Conservation (phyloP, 2,888 invertebrate genomes). For the Pristionchus maxplancki region DNA sequence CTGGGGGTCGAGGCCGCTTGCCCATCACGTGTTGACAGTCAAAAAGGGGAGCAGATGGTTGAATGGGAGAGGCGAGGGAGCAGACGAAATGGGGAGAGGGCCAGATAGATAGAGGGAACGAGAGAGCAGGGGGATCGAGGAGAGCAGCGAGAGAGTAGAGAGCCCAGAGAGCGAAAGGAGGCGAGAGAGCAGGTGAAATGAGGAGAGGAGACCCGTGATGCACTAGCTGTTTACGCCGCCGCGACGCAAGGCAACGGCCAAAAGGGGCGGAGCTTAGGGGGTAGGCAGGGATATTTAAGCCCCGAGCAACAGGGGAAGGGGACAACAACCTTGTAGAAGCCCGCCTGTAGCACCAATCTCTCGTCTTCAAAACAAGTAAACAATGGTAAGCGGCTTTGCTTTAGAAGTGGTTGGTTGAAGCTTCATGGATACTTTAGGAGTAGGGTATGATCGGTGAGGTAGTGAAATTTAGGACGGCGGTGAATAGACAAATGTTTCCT, state of each 20-base stretch:
- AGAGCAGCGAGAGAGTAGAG: not conserved
- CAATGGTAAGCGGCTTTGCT: not conserved
- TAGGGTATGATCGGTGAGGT: not conserved
- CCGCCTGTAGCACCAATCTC: not conserved
- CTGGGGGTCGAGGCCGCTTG: constrained; percentile 5
- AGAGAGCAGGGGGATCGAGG: not conserved
- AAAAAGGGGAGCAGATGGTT: constrained; percentile 20
- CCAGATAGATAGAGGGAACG: not conserved
- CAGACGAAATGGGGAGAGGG: not conserved
- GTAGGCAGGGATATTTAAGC: constrained; percentile 28
- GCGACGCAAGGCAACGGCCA: not conserved
- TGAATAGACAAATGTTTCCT: no score
- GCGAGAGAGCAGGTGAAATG: not conserved
- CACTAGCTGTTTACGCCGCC: constrained; percentile 40
- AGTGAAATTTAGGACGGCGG: not conserved
- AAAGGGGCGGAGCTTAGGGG: not conserved
- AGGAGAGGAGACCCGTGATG: not conserved
- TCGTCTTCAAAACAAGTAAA: not conserved
- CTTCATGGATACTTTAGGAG: not conserved
- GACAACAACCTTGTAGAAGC: not conserved
- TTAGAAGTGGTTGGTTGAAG: not conserved
- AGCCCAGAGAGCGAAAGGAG: not conserved
- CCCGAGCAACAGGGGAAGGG: not conserved
- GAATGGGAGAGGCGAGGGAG: not conserved
- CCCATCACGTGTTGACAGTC: constrained; percentile 3